A percentile compares a stretch with the other conserved stretches of the same genome.
Evolutionary conservation across 2,797 vertebrate genomes (phyloP).

Genomic region (Epinephelus coioides): DNA sequence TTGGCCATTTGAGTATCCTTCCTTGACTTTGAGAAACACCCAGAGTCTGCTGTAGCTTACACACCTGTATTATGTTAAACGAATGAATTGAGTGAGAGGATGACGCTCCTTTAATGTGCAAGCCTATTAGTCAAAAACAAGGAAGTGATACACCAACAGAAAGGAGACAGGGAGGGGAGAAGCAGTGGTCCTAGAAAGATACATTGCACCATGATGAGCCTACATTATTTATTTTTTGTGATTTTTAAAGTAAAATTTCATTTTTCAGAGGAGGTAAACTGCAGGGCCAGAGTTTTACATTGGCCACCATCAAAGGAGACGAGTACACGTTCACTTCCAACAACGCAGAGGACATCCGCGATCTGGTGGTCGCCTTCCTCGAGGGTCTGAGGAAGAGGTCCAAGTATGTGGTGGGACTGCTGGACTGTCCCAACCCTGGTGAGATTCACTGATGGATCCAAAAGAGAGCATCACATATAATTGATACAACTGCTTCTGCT

Average conservation of each 20-base stretch:
- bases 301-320: constrained; percentile 96
- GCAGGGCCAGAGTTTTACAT: constrained; percentile 94
- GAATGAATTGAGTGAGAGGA: too few relatives aligned
- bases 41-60: too few relatives aligned
- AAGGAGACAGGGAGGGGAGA: too few relatives aligned
- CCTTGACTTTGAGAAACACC: too few relatives aligned
- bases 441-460: constrained; percentile 46
- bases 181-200: too few relatives aligned
- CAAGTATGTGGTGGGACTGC: constrained; percentile 94
- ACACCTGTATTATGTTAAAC: too few relatives aligned
- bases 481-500: not conserved
- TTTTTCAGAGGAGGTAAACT: constrained; percentile 92
- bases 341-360: constrained; percentile 96
- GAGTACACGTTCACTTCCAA: constrained; percentile 99
- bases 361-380: constrained; percentile 94
- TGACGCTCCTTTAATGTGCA: too few relatives aligned
- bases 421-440: constrained; percentile 94
- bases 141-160: too few relatives aligned
- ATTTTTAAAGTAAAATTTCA: not conserved
- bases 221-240: too few relatives aligned
- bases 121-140: too few relatives aligned
- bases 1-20: too few relatives aligned
- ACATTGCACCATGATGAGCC: too few relatives aligned
- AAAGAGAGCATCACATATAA: accelerated
- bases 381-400: constrained; percentile 95